phyloP scores from a whole-genome alignment of 2,113 vertebrate genomes.

The Dunckerocampus dactyliophorus region DNA sequence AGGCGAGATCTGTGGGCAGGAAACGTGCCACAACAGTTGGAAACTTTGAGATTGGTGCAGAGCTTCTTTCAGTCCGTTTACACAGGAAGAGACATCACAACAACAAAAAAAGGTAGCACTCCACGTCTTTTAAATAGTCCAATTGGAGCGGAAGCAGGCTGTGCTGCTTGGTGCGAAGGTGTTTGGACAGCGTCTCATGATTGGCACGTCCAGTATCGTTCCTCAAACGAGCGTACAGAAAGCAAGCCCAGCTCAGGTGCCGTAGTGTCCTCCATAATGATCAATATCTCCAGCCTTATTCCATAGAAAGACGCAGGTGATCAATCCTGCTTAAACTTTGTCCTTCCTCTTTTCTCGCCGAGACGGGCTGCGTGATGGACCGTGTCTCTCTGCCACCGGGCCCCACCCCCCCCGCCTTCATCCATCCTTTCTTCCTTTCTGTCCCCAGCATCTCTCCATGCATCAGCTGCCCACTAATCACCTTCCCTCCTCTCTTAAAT shows the following conservation, averaged over 20 bases:
- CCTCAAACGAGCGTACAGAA: background rate
- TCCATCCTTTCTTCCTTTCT: conserved; percentile 20
- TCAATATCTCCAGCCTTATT: conserved; percentile 57
- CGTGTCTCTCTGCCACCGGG: conserved; percentile 37
- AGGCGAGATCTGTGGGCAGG: too few species aligned
- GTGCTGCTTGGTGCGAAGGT: too few species aligned
- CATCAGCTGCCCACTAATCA: conserved; percentile 31
- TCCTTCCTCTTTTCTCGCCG: conserved; percentile 62
- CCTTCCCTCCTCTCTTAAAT: conserved; percentile 5
- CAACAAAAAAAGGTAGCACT: too few species aligned
- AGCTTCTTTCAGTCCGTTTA: too few species aligned
- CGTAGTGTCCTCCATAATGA: conserved; percentile 63
- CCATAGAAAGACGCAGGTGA: conserved; percentile 55
- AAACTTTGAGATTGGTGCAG: too few species aligned
- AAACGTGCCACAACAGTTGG: too few species aligned
- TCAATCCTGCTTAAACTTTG: conserved; percentile 70
- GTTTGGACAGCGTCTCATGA: too few species aligned
- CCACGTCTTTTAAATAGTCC: too few species aligned
- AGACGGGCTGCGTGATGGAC: conserved; percentile 62
- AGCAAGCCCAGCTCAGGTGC: conserved; percentile 46
- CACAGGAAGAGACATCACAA: too few species aligned
- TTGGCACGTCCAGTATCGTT: too few species aligned
- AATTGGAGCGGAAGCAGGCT: too few species aligned
- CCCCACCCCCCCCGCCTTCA: conserved; percentile 19
- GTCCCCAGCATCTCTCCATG: conserved; percentile 24